Evolutionary conservation across 2,888 invertebrate species (phyloP).

Genomic region (Neria commutata): DNA sequence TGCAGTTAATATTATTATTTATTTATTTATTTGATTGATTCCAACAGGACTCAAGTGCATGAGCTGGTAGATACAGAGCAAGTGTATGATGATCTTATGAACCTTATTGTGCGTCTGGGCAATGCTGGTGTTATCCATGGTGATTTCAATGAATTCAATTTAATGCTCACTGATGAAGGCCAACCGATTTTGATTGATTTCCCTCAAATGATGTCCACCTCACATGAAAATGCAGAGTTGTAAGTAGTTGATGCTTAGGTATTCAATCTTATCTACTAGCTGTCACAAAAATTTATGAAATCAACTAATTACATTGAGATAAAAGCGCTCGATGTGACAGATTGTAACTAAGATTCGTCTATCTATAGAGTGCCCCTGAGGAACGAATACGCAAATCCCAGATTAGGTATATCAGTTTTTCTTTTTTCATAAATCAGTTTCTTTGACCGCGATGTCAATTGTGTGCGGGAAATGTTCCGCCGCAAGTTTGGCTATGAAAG

Average conservation of each 20-base stretch:
- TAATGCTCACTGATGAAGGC: slow-evolving; percentile 83
- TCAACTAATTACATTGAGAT: no score
- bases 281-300: no score
- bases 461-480: slow-evolving; percentile 89
- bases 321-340: no score
- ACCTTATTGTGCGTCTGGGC: slow-evolving; percentile 86
- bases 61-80: slow-evolving; percentile 72
- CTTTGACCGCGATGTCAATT: slow-evolving; percentile 94
- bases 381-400: no score
- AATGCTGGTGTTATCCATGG: slow-evolving; percentile 97
- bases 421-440: slow-evolving; percentile 71
- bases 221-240: slow-evolving; percentile 89
- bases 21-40: neutral
- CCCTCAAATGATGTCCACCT: slow-evolving; percentile 98
- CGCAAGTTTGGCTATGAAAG: slow-evolving; percentile 89
- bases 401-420: no score
- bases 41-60: slow-evolving; percentile 69
- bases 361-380: no score
- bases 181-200: slow-evolving; percentile 94
- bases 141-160: slow-evolving; percentile 99
- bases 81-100: slow-evolving; percentile 93
- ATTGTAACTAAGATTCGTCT: no score
- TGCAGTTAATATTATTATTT: neutral
- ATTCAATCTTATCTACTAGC: no score
- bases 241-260: slow-evolving; percentile 58